Percentiles rank a stretch among this genome's conserved stretches.
These are phyloP conservation scores for Melanotaenia boesemani DNA, from an alignment of 2,797 vertebrate species.

Conservation along the genomic window DNA sequence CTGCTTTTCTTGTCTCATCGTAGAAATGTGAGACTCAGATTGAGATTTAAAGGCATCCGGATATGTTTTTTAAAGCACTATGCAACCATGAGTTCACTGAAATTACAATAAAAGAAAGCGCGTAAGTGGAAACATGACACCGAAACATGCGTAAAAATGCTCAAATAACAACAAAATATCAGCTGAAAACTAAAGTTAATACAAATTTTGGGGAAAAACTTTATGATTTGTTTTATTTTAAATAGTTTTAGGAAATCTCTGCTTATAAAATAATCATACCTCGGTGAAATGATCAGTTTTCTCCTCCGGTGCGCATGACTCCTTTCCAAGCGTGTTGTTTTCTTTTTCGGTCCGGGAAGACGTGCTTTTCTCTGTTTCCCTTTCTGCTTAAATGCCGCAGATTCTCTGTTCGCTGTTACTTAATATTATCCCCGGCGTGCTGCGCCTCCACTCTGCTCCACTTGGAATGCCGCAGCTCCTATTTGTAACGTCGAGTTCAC, in stretches of 20 bases:
- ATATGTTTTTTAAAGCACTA: not conserved
- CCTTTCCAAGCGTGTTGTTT: slow-evolving; percentile 2
- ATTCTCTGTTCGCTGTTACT: slow-evolving; percentile 37
- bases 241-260: not conserved
- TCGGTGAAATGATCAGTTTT: slow-evolving; percentile 7
- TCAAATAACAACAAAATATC: not conserved
- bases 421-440: slow-evolving; percentile 48
- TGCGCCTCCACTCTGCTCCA: slow-evolving; percentile 73
- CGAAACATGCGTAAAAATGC: not conserved
- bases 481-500: slow-evolving; percentile 85
- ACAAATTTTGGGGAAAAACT: not conserved
- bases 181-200: not conserved
- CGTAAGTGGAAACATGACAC: not conserved
- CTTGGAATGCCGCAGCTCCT: slow-evolving; percentile 77
- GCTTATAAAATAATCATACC: slow-evolving; percentile 30
- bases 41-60: not conserved
- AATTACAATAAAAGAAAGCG: not conserved
- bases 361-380: not conserved
- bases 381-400: slow-evolving; percentile 13
- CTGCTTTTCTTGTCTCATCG: not conserved
- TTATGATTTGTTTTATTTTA: not conserved
- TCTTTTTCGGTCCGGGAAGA: slow-evolving; percentile 6
- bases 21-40: not conserved
- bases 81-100: not conserved
- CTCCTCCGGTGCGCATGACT: slow-evolving; percentile 8